Conservation (phyloP, 2,797 vertebrate species). For the Mus minutoides region DNA sequence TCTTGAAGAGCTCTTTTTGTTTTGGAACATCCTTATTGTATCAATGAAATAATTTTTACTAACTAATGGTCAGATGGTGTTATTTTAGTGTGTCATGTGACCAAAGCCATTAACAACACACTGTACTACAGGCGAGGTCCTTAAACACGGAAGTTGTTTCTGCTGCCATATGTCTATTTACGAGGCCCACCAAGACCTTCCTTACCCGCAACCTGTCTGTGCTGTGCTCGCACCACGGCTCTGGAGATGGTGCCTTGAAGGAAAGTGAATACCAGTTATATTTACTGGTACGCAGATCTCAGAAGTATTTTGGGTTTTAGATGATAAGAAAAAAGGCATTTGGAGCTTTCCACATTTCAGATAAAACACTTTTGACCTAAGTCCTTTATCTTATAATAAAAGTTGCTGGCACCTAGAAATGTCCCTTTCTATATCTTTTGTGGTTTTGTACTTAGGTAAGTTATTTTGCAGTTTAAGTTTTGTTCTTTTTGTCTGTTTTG, state of each 20-base stretch:
- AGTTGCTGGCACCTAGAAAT: background rate
- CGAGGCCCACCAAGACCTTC: background rate
- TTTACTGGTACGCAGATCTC: background rate
- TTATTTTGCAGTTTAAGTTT: background rate
- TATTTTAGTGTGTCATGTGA: background rate
- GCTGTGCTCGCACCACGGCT: background rate
- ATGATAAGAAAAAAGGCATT: background rate
- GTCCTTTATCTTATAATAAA: background rate
- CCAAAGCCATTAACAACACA: background rate
- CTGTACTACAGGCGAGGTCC: no score
- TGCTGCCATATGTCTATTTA: background rate
- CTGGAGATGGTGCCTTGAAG: background rate
- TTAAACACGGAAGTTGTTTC: background rate
- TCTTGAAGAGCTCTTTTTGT: background rate
- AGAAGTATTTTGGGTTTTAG: background rate
- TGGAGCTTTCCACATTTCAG: background rate
- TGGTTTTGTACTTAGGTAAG: background rate
- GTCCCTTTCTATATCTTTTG: background rate
- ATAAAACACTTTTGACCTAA: slow-evolving; percentile 2
- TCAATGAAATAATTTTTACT: background rate
- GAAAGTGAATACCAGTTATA: background rate
- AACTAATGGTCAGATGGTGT: background rate
- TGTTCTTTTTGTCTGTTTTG: background rate
- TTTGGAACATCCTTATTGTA: background rate
- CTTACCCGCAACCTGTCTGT: fast-evolving